Evolutionary conservation across 2,888 invertebrate genomes (phyloP), one percentile per base, ranked within the genome.

Genomic region (Brachypterus glaber): DNA sequence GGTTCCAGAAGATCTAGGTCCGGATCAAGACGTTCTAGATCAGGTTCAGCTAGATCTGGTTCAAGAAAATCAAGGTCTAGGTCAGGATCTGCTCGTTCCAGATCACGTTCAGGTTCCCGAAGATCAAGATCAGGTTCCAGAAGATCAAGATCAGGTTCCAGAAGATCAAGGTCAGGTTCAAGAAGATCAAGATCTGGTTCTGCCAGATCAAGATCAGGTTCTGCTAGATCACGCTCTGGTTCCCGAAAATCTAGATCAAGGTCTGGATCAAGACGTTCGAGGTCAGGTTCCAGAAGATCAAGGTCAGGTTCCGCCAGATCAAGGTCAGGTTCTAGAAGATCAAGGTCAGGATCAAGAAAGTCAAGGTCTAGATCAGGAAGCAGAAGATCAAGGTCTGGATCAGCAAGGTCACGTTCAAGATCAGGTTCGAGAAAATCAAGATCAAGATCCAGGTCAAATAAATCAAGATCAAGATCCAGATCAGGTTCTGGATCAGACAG

Each of bases 141-240:
- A 13, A 44, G 49, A 37, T 58, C 59, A 7, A 46, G 52, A 17
- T 60, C 59, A 17, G 54, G 55, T 13, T 59, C 60, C 1, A 43
- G 49, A 33, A 47, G 42, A 32, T 57, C 58, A 17, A 45, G 59
- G 4, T 63, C 64, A 2, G 57, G 63, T 14, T 56, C 60, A 0
- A 37, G 45, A 8, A 48, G 54, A 2, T 61, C 62, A 44, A 53
- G 58, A 13, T 52, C 55, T 27, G 52, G 54, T 21, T 54, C 58
- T 4, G 40, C 38, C 25, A 39, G 57, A 33, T 62, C 63, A 2
- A 55, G 54, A 11, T 65, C 60, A 21, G 55, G 47, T 17, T 47
- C 45, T n/a, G 52, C 53, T 13, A 37, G 45, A 36, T 50, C 50
- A 8, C 31, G 44, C 8, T 47, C 49, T 12, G 36, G 40, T 9